A percentile compares a stretch with the other conserved stretches of the same genome.
Conservation (phyloP, 2,888 invertebrate species). For the Dryococelus australis region DNA sequence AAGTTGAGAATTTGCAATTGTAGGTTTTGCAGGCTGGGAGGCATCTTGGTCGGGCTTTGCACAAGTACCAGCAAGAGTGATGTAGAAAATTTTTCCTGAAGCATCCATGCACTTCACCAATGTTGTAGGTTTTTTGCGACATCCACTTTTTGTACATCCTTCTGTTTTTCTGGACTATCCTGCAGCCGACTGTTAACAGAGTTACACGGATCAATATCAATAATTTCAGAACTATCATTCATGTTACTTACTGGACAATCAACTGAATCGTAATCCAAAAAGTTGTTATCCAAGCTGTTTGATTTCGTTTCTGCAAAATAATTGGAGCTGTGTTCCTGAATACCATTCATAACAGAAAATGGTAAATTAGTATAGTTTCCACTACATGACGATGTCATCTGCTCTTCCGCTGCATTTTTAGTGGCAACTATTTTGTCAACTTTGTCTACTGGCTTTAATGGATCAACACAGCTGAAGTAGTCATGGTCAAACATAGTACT, state of each 20-base stretch:
- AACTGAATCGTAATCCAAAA: background rate
- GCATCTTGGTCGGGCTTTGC: background rate
- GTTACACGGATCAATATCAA: no score
- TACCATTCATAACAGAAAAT: background rate
- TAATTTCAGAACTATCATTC: no score
- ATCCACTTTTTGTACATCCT: slow-evolving; percentile 29
- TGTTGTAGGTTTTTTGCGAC: slow-evolving; percentile 34
- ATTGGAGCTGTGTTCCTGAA: background rate
- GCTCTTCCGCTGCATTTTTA: background rate
- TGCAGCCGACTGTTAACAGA: background rate
- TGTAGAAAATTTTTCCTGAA: slow-evolving; percentile 38
- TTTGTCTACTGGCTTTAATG: background rate
- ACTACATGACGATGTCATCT: background rate
- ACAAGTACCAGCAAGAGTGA: slow-evolving; percentile 28
- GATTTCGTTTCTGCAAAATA: background rate
- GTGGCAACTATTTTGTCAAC: background rate
- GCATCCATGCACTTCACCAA: slow-evolving; percentile 39
- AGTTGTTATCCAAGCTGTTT: background rate
- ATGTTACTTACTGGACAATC: background rate
- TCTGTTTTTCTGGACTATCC: slow-evolving; percentile 28
- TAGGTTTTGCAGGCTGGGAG: background rate
- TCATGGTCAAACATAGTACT: slow-evolving; percentile 7
- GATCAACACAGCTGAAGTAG: background rate
- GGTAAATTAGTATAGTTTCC: background rate
- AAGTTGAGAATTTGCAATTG: background rate